Percentiles rank a stretch among this genome's conserved stretches.
These are phyloP conservation scores for Eupeodes latifasciatus DNA, from an alignment of 2,888 invertebrate genomes.

Conservation along the genomic window DNA sequence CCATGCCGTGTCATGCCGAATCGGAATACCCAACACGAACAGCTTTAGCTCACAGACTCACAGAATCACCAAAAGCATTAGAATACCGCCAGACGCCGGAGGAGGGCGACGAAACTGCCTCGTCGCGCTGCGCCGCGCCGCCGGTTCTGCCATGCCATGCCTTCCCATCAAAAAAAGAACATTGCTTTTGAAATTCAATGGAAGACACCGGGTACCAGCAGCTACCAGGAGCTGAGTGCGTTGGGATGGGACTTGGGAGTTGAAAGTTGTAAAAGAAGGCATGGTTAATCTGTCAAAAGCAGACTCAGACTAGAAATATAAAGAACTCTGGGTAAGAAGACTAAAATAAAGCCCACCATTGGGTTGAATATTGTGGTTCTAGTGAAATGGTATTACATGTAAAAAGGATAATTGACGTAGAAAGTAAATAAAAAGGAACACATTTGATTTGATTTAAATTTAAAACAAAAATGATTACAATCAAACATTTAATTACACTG, in stretches of 20 bases:
- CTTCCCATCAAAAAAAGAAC: conserved; percentile 8
- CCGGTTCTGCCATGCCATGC: background rate
- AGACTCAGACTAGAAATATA: background rate
- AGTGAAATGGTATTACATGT: no score
- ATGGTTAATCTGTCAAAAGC: conserved; percentile 10
- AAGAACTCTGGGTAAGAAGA: background rate
- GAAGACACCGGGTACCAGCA: conserved; percentile 34
- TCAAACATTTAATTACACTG: no score
- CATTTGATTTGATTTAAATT: no score
- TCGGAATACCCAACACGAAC: background rate
- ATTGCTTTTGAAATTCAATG: conserved; percentile 41
- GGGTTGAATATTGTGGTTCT: background rate
- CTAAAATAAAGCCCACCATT: background rate
- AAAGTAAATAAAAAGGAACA: no score
- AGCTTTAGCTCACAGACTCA: background rate
- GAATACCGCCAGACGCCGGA: background rate
- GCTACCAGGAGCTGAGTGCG: conserved; percentile 9
- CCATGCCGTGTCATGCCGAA: background rate
- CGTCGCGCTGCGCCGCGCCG: no score
- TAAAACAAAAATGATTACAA: no score
- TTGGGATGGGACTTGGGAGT: background rate
- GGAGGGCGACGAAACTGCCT: background rate
- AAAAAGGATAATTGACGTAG: no score
- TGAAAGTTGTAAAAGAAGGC: background rate
- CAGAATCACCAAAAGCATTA: conserved; percentile 19